Percentiles rank a stretch among this genome's conserved stretches.
Evolutionary conservation across 2,113 vertebrate genomes (phyloP).

Genomic region (Sapayoa aenigma): DNA sequence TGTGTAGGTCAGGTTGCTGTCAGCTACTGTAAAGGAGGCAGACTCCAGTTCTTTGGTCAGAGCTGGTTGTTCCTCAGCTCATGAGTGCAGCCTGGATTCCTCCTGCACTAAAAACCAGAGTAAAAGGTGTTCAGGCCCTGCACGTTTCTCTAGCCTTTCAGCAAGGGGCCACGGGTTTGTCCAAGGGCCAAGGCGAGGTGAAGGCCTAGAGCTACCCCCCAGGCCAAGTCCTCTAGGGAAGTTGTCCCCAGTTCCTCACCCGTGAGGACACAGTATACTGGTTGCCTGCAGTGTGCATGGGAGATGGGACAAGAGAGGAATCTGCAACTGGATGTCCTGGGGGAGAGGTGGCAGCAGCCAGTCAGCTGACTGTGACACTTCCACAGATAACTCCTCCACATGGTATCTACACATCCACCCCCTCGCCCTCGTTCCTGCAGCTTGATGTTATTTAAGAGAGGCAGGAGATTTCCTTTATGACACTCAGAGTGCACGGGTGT

Average conservation of each 20-base stretch:
- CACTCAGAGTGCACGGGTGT: fast-evolving
- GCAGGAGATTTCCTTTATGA: background rate
- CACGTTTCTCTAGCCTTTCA: background rate
- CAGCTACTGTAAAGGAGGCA: background rate
- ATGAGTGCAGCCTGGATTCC: background rate
- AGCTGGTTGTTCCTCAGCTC: background rate
- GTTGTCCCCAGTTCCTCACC: background rate
- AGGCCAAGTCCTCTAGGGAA: background rate
- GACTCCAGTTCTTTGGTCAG: background rate
- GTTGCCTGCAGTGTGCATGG: fast-evolving
- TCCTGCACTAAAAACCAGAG: background rate
- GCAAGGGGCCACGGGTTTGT: background rate
- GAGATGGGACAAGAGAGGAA: background rate
- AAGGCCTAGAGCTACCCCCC: background rate
- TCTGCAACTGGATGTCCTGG: background rate
- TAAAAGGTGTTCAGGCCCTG: background rate
- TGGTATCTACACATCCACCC: background rate
- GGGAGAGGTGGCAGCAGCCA: background rate
- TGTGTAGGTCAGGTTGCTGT: background rate
- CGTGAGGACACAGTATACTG: background rate
- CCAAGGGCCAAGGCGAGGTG: background rate
- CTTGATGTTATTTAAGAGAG: slow-evolving; percentile 2
- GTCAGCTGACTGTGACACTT: background rate
- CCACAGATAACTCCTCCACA: fast-evolving
- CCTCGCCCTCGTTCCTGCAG: background rate